Percentiles rank a stretch among this genome's conserved stretches.
These are phyloP conservation scores for Maccullochella peelii DNA, from an alignment of 2,113 vertebrate species.

Conservation along the genomic window DNA sequence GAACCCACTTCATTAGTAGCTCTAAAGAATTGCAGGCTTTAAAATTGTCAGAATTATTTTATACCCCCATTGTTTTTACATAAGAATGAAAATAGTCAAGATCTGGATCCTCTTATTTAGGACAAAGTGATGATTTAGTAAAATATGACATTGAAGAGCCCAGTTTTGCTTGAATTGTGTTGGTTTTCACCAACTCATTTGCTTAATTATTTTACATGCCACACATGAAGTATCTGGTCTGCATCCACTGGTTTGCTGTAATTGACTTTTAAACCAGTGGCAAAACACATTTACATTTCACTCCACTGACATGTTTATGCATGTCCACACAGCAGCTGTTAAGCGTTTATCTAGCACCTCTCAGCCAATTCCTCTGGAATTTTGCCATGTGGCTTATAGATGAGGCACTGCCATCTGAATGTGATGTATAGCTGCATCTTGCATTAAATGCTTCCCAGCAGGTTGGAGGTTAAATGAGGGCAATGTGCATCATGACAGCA, in stretches of 20 bases:
- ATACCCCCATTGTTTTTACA: not conserved
- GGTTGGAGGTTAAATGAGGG: conserved; percentile 34
- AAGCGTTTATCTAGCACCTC: not conserved
- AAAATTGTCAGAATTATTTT: not conserved
- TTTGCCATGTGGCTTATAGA: not conserved
- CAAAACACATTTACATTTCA: conserved; percentile 38
- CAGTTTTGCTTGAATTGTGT: not conserved
- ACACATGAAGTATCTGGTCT: not conserved
- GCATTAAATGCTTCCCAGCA: conserved; percentile 37
- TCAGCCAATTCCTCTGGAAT: conserved; percentile 3
- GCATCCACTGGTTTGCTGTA: not conserved
- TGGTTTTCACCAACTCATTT: not conserved
- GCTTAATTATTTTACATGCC: not conserved
- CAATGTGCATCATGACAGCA: conserved; percentile 58
- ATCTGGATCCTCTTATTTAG: not conserved
- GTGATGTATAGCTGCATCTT: conserved; percentile 4
- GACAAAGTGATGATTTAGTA: not conserved
- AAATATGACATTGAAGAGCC: not conserved
- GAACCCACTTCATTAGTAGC: not conserved
- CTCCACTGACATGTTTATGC: conserved; percentile 12
- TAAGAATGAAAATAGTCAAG: not conserved
- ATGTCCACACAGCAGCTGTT: conserved; percentile 12
- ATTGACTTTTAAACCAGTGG: conserved; percentile 19
- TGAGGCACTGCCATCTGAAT: not conserved
- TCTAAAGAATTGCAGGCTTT: not conserved